Conservation (phyloP, 2,888 invertebrate genomes). For the Tipula unca region DNA sequence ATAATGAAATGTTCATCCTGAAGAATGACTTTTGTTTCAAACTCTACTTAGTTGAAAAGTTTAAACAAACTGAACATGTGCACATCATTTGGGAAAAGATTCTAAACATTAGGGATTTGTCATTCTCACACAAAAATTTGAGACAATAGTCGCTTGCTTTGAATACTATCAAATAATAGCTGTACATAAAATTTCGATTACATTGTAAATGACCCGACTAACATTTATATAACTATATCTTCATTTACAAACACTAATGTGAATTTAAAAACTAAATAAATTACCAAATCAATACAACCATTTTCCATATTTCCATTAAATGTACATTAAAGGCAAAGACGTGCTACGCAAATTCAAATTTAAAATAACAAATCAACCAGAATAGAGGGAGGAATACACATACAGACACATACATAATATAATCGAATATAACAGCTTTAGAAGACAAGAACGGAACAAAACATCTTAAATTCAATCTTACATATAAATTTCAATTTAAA, state of each 20-base stretch:
- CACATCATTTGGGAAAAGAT: no score
- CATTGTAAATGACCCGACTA: background rate
- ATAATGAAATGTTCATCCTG: no score
- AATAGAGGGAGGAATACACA: background rate
- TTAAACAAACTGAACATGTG: no score
- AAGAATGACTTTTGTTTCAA: no score
- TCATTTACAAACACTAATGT: background rate
- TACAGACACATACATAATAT: background rate
- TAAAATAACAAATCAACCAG: background rate
- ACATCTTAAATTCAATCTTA: background rate
- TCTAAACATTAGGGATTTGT: no score
- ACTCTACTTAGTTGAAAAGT: no score
- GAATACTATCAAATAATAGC: no score
- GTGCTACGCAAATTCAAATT: background rate
- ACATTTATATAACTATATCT: background rate
- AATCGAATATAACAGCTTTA: background rate
- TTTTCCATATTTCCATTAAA: slow-evolving; percentile 4
- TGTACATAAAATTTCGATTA: no score
- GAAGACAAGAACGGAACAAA: background rate
- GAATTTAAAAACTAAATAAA: background rate
- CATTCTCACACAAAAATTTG: no score
- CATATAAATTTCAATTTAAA: background rate
- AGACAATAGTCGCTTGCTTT: no score
- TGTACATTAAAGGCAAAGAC: background rate
- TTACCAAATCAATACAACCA: background rate